Conservation (phyloP, 2,888 invertebrate species). For the Carterocephalus palaemon region DNA sequence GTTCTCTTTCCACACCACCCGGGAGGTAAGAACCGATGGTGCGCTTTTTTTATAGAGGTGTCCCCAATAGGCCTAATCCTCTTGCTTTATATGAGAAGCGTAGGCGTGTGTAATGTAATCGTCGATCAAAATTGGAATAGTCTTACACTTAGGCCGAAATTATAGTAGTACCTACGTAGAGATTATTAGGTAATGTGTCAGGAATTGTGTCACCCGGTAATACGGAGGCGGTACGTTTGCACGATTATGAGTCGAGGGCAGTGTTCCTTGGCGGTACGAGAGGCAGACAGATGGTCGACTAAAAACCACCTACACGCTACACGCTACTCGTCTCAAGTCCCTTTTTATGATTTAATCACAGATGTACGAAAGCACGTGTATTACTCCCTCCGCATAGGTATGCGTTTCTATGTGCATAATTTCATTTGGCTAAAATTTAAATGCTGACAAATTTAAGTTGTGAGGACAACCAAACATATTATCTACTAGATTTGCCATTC, state of each 20-base stretch:
- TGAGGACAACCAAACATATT: too few relatives aligned
- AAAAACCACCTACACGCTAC: conserved; percentile 44
- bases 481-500: too few relatives aligned
- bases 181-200: conserved; percentile 67
- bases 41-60: conserved; percentile 76
- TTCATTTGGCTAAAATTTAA: too few relatives aligned
- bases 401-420: too few relatives aligned
- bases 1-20: conserved; percentile 75
- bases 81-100: conserved; percentile 31
- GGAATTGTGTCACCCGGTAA: conserved; percentile 73
- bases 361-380: too few relatives aligned
- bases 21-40: conserved; percentile 69
- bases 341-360: conserved; percentile 1
- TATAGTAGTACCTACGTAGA: conserved; percentile 44
- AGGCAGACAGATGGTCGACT: conserved; percentile 55
- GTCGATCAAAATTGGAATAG: background rate
- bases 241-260: conserved; percentile 60
- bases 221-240: conserved; percentile 68
- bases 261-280: conserved; percentile 46
- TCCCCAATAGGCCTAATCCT: conserved; percentile 77
- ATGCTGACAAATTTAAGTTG: too few relatives aligned
- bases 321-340: conserved; percentile 7
- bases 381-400: too few relatives aligned
- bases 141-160: conserved; percentile 40
- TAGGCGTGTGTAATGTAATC: background rate